Evolutionary conservation across 2,888 invertebrate genomes (phyloP).

Genomic region (Phyto melanocephala): DNA sequence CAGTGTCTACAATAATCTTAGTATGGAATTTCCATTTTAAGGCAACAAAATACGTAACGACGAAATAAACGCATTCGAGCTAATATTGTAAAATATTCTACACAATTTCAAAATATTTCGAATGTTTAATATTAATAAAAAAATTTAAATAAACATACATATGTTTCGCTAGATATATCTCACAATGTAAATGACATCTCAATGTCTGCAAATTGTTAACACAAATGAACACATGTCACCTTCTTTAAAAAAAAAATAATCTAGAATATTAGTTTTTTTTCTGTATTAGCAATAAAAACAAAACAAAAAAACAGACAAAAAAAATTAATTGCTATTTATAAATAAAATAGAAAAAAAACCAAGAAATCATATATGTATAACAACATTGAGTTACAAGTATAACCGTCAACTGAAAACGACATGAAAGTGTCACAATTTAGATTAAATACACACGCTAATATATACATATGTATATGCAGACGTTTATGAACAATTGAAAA

Average conservation of each 20-base stretch:
- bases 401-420: constrained; percentile 75
- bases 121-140: too few relatives aligned
- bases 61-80: too few relatives aligned
- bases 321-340: constrained; percentile 9
- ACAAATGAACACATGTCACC: constrained; percentile 40
- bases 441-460: background rate
- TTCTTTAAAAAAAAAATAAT: constrained; percentile 5
- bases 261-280: constrained; percentile 11
- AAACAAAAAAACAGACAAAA: too few relatives aligned
- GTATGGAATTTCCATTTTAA: too few relatives aligned
- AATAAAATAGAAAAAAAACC: background rate
- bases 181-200: constrained; percentile 23
- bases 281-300: background rate
- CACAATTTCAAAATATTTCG: too few relatives aligned
- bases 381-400: constrained; percentile 68
- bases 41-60: too few relatives aligned
- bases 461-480: background rate
- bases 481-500: background rate
- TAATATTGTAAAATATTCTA: too few relatives aligned
- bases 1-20: too few relatives aligned
- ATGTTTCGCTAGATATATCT: too few relatives aligned
- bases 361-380: too few relatives aligned
- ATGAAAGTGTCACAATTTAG: constrained; percentile 73
- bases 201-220: constrained; percentile 22
- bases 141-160: too few relatives aligned